Percentiles rank a stretch among this genome's conserved stretches.
Conservation (phyloP, 1,140 invertebrate species). For the Cherax quadricarinatus region DNA sequence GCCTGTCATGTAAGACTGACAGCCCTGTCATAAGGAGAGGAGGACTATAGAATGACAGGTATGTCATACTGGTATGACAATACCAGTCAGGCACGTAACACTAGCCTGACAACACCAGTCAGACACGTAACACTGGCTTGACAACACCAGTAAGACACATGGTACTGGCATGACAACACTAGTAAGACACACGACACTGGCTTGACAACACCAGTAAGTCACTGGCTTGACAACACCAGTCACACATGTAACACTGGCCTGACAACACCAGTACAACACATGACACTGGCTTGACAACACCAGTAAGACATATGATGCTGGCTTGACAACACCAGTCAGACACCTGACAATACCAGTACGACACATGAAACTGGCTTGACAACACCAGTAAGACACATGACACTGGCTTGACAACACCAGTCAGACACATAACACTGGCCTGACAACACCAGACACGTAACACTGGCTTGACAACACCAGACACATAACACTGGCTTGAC, state of each 20-base stretch:
- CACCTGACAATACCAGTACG: too few species aligned
- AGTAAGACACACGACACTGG: conserved; percentile 22
- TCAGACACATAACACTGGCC: not conserved
- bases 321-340: too few species aligned
- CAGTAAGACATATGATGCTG: too few species aligned
- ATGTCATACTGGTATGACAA: too few species aligned
- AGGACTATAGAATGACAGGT: conserved; percentile 19
- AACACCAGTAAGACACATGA: not conserved
- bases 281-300: too few species aligned
- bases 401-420: too few species aligned
- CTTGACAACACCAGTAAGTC: not conserved
- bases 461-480: conserved; percentile 27
- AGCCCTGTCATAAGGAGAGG: not conserved
- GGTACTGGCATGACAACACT: not conserved
- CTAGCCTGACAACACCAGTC: too few species aligned
- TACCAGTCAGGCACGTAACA: too few species aligned
- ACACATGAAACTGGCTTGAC: conserved; percentile 29
- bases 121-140: too few species aligned
- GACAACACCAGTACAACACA: not conserved
- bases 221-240: not conserved
- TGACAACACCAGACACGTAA: not conserved
- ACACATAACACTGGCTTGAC: not conserved
- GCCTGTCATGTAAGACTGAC: conserved; percentile 9
- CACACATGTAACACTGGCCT: not conserved
- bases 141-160: not conserved